A percentile compares a stretch with the other conserved stretches of the same genome.
Conservation (phyloP, 2,888 invertebrate species). For the Dasysyrphus albostriatus region DNA sequence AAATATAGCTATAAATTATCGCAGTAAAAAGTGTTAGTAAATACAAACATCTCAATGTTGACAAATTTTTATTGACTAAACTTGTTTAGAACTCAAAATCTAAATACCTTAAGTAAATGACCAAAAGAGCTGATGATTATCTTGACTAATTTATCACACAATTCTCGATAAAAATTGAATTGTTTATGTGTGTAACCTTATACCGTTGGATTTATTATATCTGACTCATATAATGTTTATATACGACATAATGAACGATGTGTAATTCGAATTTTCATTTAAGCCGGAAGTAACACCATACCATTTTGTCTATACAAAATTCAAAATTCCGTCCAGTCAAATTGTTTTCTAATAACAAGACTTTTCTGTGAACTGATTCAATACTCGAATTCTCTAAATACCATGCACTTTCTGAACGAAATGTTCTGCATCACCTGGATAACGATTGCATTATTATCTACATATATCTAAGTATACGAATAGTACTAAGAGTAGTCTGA, state of each 20-base stretch:
- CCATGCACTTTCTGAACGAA: background rate
- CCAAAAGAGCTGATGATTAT: background rate
- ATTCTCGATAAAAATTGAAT: background rate
- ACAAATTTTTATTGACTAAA: background rate
- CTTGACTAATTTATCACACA: background rate
- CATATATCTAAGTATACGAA: background rate
- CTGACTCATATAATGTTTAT: constrained; percentile 25
- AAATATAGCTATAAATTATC: background rate
- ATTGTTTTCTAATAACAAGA: constrained; percentile 28
- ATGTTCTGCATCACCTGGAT: constrained; percentile 42
- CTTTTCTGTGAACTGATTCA: constrained; percentile 41
- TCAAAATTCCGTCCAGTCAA: constrained; percentile 44
- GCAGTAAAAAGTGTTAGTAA: background rate
- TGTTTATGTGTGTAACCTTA: background rate
- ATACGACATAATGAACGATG: background rate
- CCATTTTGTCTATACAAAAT: constrained; percentile 35
- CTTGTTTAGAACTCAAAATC: background rate
- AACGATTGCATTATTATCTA: constrained; percentile 25
- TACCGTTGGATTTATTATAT: background rate
- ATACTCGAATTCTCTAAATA: constrained; percentile 39
- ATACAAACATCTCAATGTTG: background rate
- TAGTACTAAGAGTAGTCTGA: background rate
- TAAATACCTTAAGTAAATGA: background rate
- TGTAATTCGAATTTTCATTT: constrained; percentile 30
- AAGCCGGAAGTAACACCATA: constrained; percentile 45